Base-by-base conservation (phyloP, 2,888 invertebrate genomes). In the Mythimna pallens region DNA sequence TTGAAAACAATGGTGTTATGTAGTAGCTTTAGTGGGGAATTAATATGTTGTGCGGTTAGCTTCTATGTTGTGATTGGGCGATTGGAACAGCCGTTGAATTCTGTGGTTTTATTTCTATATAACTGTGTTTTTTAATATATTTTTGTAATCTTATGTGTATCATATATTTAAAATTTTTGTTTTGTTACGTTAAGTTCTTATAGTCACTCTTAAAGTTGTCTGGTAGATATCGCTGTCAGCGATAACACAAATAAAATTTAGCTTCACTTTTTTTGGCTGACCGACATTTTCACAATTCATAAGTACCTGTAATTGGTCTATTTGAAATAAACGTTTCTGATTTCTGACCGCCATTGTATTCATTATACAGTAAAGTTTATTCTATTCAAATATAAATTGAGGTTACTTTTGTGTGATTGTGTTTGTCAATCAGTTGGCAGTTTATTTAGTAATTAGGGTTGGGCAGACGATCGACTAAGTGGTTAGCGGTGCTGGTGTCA, bases 1-100 rank as follows among this genome's bases (percentile, higher is more conserved):
- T 83, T 72, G 36, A 62, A 73, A 82, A 86, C 85, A 83, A 81
- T 83, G 76, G 73, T 64, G 79, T 76, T 76, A 78, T 80, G 76
- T 82, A 34, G 84, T 78, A 72, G 81, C 62, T 57, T 66, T 69
- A 71, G 66, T 72, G 55, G 65, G 72, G 58, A 71, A 83, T 85
- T 83, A 72, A 77, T 71, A 61, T 77, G 83, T 75, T 65, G 65
- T 40, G 65, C 50, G 71, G 65, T 34, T 25, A 36, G 77, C 68
- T 80, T 54, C 81, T 68, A 65, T 57, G 12, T n/a, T 70, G 34
- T 78, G 68, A 83, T 80, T 75, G 75, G 70, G 36, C 50, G 20
- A 50, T 70, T 70, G 34, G 43, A 64, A 54, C 40, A 20, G 22
- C 30, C 20, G 52, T 78, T 52, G 54, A 43, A 57, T 73, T 64